These are phyloP conservation scores for Choloepus hoffmanni DNA, from an alignment of 2,113 vertebrate genomes.

Conservation along the genomic window DNA sequence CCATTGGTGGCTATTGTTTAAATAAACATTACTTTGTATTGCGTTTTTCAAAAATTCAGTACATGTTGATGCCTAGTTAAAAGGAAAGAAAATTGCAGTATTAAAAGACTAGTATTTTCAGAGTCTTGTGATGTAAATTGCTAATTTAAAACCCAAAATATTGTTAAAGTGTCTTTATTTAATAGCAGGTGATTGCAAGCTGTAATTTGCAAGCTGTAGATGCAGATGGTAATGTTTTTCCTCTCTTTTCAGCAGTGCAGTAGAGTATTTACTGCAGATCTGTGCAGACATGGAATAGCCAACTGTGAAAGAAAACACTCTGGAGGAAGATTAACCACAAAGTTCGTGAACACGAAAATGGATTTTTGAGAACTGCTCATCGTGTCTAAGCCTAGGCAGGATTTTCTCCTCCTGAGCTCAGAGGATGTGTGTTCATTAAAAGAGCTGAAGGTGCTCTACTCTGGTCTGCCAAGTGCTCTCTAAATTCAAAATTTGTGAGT, in stretches of 20 bases:
- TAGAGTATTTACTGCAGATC: constrained; percentile 88
- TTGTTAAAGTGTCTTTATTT: constrained; percentile 91
- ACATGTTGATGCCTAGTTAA: constrained; percentile 85
- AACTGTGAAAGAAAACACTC: constrained; percentile 83
- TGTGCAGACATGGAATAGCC: constrained; percentile 85
- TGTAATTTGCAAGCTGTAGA: constrained; percentile 91
- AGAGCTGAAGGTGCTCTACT: background rate
- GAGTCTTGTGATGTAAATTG: constrained; percentile 89
- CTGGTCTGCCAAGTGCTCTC: background rate
- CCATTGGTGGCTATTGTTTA: constrained; percentile 87
- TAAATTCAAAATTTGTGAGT: background rate
- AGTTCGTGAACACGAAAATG: constrained; percentile 49
- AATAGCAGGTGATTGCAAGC: constrained; percentile 90
- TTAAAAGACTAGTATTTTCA: constrained; percentile 90
- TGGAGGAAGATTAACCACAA: constrained; percentile 72
- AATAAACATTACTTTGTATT: constrained; percentile 86
- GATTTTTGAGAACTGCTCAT: background rate
- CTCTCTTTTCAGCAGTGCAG: constrained; percentile 85
- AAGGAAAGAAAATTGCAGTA: constrained; percentile 88
- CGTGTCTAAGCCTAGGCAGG: background rate
- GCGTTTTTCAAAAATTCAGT: constrained; percentile 81
- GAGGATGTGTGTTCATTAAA: background rate
- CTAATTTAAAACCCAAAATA: constrained; percentile 92
- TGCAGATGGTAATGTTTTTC: constrained; percentile 91
- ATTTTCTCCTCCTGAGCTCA: background rate